Evolutionary conservation across 2,797 vertebrate genomes (phyloP), one percentile per base, ranked within the genome.

Genomic region (Clamator glandarius): DNA sequence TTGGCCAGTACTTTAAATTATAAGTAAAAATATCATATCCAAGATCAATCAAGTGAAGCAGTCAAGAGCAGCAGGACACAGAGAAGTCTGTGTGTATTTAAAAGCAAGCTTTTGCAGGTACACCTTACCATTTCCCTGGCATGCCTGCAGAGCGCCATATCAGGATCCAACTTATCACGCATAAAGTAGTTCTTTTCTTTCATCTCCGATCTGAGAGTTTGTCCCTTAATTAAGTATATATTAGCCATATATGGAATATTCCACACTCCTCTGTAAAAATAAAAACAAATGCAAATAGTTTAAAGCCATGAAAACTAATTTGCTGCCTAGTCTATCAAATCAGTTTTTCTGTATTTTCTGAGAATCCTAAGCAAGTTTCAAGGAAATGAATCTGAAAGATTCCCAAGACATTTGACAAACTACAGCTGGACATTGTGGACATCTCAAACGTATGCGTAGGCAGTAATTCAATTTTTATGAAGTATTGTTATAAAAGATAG

Each of bases 181-280:
- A 98, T 97, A 98, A 99, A 99, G 95, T 98, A 97, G 96, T 99
- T 99, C 96, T 98, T 99, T 94, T 99, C 99, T 89, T 98, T 99
- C 97, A 99, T 98, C 80, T 99, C 99, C 24, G 97, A 98, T 91
- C 99, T 98, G 82, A 99, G 98, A 24, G 97, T 95, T 73, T 98
- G 97, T 90, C 99, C 99, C 96, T 98, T 98, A 97, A 99, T 98
- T 72, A 99, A 98, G 97, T 99, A 99, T 87, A 99, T 96, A 64
- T 99, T 99, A 89, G 99, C 99, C 98, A 99, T 98, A 96, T 98
- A 99, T 36, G 99, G 99, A 92, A 99, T 98, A 97, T 99, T 99
- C 99, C 99, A 99, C 82, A 99, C 96, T 54, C 99, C 99, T 97
- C 99, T 99, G 90, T 89, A 95, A 88, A 97, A 97, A 88, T 73